A percentile compares a stretch with the other conserved stretches of the same genome.
Evolutionary conservation across 2,888 invertebrate species (phyloP).

Genomic region (Thelaira solivaga): DNA sequence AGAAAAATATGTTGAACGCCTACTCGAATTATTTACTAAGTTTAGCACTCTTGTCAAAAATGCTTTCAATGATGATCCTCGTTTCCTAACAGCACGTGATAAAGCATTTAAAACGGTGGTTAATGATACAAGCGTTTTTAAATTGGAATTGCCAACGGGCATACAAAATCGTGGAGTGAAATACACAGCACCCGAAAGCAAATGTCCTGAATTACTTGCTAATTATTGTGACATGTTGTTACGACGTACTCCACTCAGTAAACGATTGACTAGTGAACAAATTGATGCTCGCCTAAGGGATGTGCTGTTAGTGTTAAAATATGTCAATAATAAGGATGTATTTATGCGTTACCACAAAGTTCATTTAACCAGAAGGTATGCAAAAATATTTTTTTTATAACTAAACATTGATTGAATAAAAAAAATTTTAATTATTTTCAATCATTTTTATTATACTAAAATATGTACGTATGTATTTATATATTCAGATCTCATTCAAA

Average conservation of each 20-base stretch:
- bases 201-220: constrained; percentile 98
- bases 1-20: constrained; percentile 97
- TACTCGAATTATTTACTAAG: constrained; percentile 93
- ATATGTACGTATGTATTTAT: too few species aligned
- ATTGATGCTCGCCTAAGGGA: constrained; percentile 95
- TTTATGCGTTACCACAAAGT: constrained; percentile 99
- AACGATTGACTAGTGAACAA: constrained; percentile 96
- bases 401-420: too few species aligned
- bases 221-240: constrained; percentile 99
- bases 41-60: constrained; percentile 95
- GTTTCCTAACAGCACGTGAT: constrained; percentile 97
- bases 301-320: constrained; percentile 97
- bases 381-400: neutral
- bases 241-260: constrained; percentile 96
- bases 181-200: constrained; percentile 92
- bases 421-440: too few species aligned
- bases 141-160: constrained; percentile 82
- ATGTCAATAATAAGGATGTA: constrained; percentile 99
- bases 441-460: too few species aligned
- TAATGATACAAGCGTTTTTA: constrained; percentile 96
- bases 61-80: constrained; percentile 97
- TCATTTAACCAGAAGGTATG: constrained; percentile 89
- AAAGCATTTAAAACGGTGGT: constrained; percentile 98
- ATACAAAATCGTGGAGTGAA: constrained; percentile 82
- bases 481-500: too few species aligned